Percentiles rank a stretch among this genome's conserved stretches.
Conservation (phyloP, 2,888 invertebrate genomes). For the Galeruca laticollis region DNA sequence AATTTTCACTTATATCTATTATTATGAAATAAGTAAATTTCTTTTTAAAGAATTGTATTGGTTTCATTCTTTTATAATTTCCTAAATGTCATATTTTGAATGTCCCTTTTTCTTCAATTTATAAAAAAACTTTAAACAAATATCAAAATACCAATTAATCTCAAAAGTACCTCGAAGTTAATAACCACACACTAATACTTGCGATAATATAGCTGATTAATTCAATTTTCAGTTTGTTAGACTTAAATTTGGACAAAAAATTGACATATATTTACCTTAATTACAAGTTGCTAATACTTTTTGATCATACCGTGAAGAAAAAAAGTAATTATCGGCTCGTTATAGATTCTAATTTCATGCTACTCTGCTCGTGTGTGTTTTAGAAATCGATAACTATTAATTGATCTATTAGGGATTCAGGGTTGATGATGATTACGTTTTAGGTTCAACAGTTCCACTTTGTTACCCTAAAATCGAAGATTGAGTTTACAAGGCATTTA, state of each 20-base stretch:
- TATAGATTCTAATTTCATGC: slow-evolving; percentile 9
- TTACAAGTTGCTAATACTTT: background rate
- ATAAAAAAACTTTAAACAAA: too few species aligned
- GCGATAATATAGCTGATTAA: too few species aligned
- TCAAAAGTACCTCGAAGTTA: too few species aligned
- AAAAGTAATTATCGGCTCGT: background rate
- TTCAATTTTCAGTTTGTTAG: background rate
- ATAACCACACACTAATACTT: too few species aligned
- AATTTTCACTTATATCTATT: too few species aligned
- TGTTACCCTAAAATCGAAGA: slow-evolving; percentile 13
- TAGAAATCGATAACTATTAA: slow-evolving; percentile 19
- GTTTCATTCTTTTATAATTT: too few species aligned
- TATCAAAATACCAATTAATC: too few species aligned
- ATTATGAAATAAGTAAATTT: too few species aligned
- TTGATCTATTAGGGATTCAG: slow-evolving; percentile 13
- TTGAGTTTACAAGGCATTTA: slow-evolving; percentile 13
- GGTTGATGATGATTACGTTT: slow-evolving; percentile 20
- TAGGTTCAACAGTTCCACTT: slow-evolving; percentile 14
- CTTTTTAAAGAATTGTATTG: too few species aligned
- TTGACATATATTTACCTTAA: too few species aligned
- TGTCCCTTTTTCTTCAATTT: too few species aligned
- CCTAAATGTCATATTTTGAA: too few species aligned
- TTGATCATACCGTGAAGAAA: background rate
- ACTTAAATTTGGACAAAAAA: background rate
- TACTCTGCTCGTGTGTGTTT: slow-evolving; percentile 3